Conservation (phyloP, 2,888 invertebrate genomes). For the Branchipolynoe longqiensis region DNA sequence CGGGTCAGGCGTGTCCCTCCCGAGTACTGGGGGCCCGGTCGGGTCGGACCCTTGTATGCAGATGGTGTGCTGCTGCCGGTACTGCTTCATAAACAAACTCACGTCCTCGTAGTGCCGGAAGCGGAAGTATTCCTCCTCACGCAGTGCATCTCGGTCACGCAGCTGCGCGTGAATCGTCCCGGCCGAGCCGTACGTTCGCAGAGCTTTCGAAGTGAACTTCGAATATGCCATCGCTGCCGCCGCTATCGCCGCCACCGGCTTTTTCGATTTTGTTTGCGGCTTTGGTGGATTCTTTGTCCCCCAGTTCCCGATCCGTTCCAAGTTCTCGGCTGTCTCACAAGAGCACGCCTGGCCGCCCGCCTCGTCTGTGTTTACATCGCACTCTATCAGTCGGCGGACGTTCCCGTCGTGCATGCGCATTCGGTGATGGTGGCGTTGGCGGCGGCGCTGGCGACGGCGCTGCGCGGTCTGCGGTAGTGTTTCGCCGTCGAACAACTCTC, state of each 20-base stretch:
- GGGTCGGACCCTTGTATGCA: constrained; percentile 39
- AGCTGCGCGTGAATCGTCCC: background rate
- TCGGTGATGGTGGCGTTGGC: constrained; percentile 2
- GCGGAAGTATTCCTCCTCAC: constrained; percentile 24
- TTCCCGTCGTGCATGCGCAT: constrained; percentile 34
- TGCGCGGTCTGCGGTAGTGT: too few species aligned
- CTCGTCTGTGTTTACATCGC: background rate
- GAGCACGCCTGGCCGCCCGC: background rate
- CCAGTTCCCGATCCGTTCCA: background rate
- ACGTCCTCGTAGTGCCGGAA: constrained; percentile 43
- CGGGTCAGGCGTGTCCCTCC: constrained; percentile 49
- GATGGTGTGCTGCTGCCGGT: constrained; percentile 48
- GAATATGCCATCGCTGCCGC: too few species aligned
- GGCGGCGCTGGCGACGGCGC: background rate
- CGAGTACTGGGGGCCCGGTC: constrained; percentile 27
- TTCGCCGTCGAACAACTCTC: too few species aligned
- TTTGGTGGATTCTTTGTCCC: background rate
- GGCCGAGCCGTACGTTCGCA: background rate
- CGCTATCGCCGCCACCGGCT: background rate
- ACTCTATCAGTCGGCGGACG: constrained; percentile 5
- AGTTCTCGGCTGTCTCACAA: background rate
- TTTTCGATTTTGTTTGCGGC: constrained; percentile 1
- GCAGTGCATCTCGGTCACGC: background rate
- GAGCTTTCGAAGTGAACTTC: background rate
- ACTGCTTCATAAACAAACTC: constrained; percentile 17